Base-by-base conservation (phyloP, 2,113 vertebrate species). In the Xiphorhynchus elegans region DNA sequence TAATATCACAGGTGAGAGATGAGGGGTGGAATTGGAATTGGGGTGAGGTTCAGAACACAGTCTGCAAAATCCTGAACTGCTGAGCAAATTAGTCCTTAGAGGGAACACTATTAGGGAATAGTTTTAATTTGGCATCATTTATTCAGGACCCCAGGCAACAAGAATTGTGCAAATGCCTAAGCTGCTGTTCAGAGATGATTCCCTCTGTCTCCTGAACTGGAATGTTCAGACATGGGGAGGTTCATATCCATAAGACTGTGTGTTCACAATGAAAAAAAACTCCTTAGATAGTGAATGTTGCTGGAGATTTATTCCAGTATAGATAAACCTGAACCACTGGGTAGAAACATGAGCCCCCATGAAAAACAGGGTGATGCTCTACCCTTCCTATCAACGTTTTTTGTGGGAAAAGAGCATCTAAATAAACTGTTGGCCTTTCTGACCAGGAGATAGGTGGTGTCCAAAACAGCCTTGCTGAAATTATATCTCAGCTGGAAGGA, bases 381-480 rank as follows among this genome's bases (percentile, higher is more conserved):
- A 60, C 31, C 42, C 24, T 72, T 80, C 33, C 2, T 7, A 55
- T 23, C 79, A 69, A 16, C 26, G 52, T 74, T 50, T 63, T 66
- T 90, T 29, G 5, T n/a, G 29, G 74, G 52, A 42, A 78, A 84
- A 68, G 58, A 50, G 12, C 31, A 26, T 85, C 18, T 89, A 70
- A 46, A 69, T 95, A 94, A 93, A 95, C 68, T 18, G 14, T 70
- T 44, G n/a, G 26, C 49, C 42, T 52, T 76, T 95, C n/a, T 4
- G 3, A 76, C 44, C 14, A 40, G 74, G 92, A 89, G 29, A 89
- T 85, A 72, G 25, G 31, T 74, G 91, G 63, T 93, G 33, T 55
- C 46, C 78, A 69, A 50, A 59, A 89, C 39, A 73, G 58, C 91
- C 92, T 95, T 89, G 91, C 73, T 92, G 79, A 95, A 97, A 95